Base-by-base conservation (phyloP, 2,888 invertebrate species). In the Pegoplata infirma region DNA sequence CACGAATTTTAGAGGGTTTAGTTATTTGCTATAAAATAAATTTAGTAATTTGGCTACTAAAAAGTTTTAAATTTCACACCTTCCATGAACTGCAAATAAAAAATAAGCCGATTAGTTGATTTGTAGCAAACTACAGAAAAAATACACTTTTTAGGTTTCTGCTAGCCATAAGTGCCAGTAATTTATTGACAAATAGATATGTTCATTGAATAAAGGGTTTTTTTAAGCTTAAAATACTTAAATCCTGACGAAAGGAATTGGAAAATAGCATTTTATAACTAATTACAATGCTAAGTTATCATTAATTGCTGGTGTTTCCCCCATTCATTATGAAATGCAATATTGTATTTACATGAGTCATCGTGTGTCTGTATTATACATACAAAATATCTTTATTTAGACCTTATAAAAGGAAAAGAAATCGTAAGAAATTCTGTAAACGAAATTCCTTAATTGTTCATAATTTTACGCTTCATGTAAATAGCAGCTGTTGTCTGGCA, bases 61-160 rank as follows among this genome's bases (percentile, higher is more conserved):
- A 32, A 68, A 49, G 79, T 79, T 79, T 79, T 51, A 72, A 67
- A 53, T 79, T 75, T 79, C 75, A 75, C 74, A 69, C 71, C 25
- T 25, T 47, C 55, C 19, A 36, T 25, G 25, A 44, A 25, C 55
- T 53, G 25, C 28, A 63, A 75, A 71, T 67, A 68, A 56, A 71
- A 74, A 56, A 67, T 63, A 69, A 79, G 79, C 75, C 67, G 79
- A 79, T 79, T 79, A 75, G 63, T 47, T 63, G 32, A 68, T 61
- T 75, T 75, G 61, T 63, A 25, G 44, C 40, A 56, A 66, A 32
- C 64, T 58, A 73, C 44, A 58, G 51, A 66, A 66, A 44, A 53
- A 28, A 59, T 46, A n/a, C 55, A 68, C 47, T 69, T 69, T 56
- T 56, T 40, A 40, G 75, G 63, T 32, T 68, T 76, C 63, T 17